Conservation (phyloP, 2,797 vertebrate species). For the Eulemur mongoz region DNA sequence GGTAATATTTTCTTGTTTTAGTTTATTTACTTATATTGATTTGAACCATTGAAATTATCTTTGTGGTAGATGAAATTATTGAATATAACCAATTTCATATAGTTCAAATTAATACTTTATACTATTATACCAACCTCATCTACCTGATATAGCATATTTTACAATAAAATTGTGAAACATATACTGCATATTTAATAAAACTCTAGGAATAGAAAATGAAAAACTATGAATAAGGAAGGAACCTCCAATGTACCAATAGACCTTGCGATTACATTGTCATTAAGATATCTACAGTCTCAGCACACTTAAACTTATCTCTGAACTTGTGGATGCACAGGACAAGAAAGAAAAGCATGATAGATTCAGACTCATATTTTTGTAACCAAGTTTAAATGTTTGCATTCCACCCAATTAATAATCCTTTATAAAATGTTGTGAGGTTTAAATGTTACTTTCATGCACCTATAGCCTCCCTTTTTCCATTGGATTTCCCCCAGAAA, state of each 20-base stretch:
- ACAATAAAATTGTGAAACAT: background rate
- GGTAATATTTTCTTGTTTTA: background rate
- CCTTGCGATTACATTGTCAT: background rate
- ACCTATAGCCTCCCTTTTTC: background rate
- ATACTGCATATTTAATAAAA: background rate
- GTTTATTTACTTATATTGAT: background rate
- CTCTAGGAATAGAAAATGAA: background rate
- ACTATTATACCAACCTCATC: background rate
- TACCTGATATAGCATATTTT: background rate
- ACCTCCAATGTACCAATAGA: background rate
- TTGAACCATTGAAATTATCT: background rate
- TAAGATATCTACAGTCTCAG: background rate
- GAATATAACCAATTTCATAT: background rate
- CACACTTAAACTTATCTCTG: background rate
- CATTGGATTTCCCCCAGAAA: background rate
- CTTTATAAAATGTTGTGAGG: background rate
- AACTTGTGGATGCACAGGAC: background rate
- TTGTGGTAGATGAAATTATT: background rate
- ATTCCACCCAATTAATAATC: fast-evolving
- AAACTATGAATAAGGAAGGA: background rate
- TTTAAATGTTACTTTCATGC: background rate
- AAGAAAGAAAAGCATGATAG: background rate
- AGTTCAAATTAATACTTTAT: background rate
- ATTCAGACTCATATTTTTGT: background rate
- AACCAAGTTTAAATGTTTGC: background rate